phyloP scores from a whole-genome alignment of 2,113 vertebrate genomes.

The Acrocephalus kingi region DNA sequence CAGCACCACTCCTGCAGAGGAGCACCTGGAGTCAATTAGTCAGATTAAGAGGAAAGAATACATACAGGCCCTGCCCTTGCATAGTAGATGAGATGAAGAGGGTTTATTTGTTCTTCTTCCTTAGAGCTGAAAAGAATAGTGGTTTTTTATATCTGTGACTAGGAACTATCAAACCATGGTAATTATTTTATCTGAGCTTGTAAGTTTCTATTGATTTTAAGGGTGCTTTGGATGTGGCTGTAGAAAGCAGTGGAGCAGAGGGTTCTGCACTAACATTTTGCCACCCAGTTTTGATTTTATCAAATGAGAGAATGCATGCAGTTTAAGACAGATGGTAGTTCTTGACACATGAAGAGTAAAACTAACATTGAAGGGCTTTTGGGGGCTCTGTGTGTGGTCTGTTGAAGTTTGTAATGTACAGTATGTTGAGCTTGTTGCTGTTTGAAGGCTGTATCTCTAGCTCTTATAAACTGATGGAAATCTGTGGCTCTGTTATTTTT shows the following conservation, averaged over 20 bases:
- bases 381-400: neutral
- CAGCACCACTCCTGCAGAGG: neutral
- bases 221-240: neutral
- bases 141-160: neutral
- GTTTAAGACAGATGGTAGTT: neutral
- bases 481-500: neutral
- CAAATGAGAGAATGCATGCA: neutral
- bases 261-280: neutral
- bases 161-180: neutral
- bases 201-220: neutral
- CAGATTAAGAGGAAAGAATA: neutral
- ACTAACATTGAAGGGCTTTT: neutral
- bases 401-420: neutral
- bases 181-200: neutral
- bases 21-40: constrained; percentile 15
- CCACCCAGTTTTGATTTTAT: neutral
- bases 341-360: neutral
- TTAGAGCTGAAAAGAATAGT: neutral
- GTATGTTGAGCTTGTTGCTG: neutral
- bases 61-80: neutral
- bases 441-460: neutral
- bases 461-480: neutral
- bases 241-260: neutral
- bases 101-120: neutral
- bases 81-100: neutral